These are phyloP conservation scores for Chironomus riparius DNA, from an alignment of 2,888 invertebrate genomes.

Conservation along the genomic window DNA sequence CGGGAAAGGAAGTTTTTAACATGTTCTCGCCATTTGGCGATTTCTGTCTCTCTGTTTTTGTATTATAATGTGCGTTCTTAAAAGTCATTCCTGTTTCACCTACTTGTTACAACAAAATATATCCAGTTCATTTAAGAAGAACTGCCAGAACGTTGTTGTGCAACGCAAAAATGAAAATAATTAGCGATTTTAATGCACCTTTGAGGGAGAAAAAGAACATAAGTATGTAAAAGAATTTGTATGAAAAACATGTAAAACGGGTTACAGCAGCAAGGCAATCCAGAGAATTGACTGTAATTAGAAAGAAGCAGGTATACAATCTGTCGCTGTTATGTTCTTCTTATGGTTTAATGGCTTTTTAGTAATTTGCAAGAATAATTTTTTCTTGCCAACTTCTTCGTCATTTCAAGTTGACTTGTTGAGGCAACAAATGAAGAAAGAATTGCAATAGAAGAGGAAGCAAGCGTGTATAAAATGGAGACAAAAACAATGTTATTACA, in stretches of 20 bases:
- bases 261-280: slow-evolving; percentile 16
- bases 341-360: slow-evolving; percentile 22
- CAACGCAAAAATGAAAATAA: slow-evolving; percentile 4
- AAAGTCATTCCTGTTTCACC: background rate
- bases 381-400: too few species aligned
- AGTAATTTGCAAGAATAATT: slow-evolving; percentile 1
- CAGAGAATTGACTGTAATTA: slow-evolving; percentile 18
- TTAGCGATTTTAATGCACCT: slow-evolving; percentile 17
- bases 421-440: too few species aligned
- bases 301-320: slow-evolving; percentile 23
- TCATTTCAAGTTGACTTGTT: too few species aligned
- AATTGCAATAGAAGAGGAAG: background rate
- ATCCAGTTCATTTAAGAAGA: background rate
- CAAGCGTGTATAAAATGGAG: background rate
- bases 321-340: slow-evolving; percentile 19
- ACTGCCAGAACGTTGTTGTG: background rate
- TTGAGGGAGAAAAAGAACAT: background rate
- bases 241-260: slow-evolving; percentile 15
- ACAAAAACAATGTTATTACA: too few species aligned
- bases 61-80: background rate
- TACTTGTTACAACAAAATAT: background rate
- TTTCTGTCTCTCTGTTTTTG: background rate
- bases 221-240: slow-evolving; percentile 3
- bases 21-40: slow-evolving; percentile 11
- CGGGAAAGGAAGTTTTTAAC: slow-evolving; percentile 23